Conservation (phyloP, 2,888 invertebrate genomes). For the Tenthredo mesomela region DNA sequence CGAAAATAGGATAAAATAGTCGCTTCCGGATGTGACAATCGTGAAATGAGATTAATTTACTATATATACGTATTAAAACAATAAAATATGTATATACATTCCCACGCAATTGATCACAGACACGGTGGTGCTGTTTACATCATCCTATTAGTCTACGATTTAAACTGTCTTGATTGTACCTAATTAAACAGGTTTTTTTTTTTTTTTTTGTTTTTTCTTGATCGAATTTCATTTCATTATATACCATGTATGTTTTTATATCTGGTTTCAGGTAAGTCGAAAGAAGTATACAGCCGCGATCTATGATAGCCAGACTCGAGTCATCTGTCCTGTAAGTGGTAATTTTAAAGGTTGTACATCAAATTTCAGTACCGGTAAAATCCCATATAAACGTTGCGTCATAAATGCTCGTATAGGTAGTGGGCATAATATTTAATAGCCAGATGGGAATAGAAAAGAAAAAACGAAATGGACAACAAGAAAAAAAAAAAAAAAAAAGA, state of each 20-base stretch:
- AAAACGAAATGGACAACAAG: too few species aligned
- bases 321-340: constrained; percentile 45
- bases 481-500: background rate
- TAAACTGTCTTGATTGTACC: constrained; percentile 43
- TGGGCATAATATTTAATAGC: background rate
- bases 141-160: constrained; percentile 31
- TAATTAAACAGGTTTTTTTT: constrained; percentile 45
- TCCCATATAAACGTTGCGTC: constrained; percentile 20
- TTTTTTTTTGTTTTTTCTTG: too few species aligned
- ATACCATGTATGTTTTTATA: background rate
- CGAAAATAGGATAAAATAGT: background rate
- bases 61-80: background rate
- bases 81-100: background rate
- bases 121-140: constrained; percentile 16
- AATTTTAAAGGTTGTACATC: constrained; percentile 47
- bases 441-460: background rate
- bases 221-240: background rate
- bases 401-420: background rate
- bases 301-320: constrained; percentile 13
- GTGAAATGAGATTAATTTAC: background rate
- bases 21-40: background rate
- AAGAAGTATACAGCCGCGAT: constrained; percentile 30
- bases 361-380: constrained; percentile 33
- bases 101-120: constrained; percentile 45
- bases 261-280: constrained; percentile 48